Percentiles rank a stretch among this genome's conserved stretches.
Evolutionary conservation across 1,140 invertebrate species (phyloP).

Genomic region (Caerostris extrusa): DNA sequence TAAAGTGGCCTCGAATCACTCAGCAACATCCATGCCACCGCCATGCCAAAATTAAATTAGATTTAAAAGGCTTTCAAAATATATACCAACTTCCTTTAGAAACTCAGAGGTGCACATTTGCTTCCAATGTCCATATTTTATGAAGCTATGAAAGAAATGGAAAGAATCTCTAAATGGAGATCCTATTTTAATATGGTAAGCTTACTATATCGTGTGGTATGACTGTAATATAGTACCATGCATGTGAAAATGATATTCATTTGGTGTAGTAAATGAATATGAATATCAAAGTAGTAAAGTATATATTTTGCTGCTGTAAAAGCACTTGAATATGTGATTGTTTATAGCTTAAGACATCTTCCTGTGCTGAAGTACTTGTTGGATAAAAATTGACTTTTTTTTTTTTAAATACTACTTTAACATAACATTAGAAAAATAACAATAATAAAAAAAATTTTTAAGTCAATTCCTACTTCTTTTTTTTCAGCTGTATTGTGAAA

Average conservation of each 20-base stretch:
- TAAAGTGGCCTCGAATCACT: too few relatives aligned
- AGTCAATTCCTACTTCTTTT: too few relatives aligned
- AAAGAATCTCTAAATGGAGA: constrained; percentile 12
- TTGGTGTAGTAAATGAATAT: neutral
- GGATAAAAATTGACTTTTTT: too few relatives aligned
- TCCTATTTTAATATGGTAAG: constrained; percentile 9
- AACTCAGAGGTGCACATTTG: neutral
- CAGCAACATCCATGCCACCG: too few relatives aligned
- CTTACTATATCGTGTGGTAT: neutral
- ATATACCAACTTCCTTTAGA: neutral
- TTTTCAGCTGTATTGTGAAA: too few relatives aligned
- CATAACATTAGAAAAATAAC: too few relatives aligned
- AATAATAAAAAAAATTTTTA: too few relatives aligned
- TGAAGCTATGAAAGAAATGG: neutral
- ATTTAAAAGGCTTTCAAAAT: constrained; percentile 20
- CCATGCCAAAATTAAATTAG: too few relatives aligned
- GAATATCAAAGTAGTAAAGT: neutral
- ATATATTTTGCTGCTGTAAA: neutral
- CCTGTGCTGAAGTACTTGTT: too few relatives aligned
- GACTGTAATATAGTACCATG: neutral
- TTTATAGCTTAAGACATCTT: too few relatives aligned
- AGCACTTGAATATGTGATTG: too few relatives aligned
- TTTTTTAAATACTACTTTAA: too few relatives aligned
- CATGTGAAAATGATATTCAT: neutral
- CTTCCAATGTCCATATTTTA: constrained; percentile 1